Evolutionary conservation across 1,140 invertebrate genomes (phyloP).

Genomic region (Aphelinus atriplicis): DNA sequence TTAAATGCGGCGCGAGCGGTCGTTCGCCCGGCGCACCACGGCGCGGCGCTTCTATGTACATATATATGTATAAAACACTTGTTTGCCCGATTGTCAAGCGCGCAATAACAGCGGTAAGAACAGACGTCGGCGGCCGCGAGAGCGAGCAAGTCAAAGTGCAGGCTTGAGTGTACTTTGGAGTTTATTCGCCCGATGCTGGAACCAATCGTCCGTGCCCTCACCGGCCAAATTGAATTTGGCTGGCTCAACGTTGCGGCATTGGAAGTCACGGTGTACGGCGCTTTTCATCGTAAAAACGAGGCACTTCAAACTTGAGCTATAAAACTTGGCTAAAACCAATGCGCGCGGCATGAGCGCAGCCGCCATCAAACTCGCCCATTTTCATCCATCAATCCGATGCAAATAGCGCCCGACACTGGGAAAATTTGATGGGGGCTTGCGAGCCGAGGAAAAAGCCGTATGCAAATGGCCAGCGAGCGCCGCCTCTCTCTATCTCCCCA

Average conservation of each 20-base stretch:
- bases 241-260: background rate
- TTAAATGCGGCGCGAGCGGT: no score
- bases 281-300: conserved; percentile 17
- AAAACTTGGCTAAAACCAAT: conserved; percentile 29
- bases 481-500: no score
- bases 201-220: no score
- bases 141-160: no score
- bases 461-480: conserved; percentile 1
- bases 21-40: no score
- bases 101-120: no score
- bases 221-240: background rate
- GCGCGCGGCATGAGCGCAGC: background rate
- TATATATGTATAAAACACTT: no score
- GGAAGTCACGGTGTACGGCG: background rate
- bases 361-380: conserved; percentile 23
- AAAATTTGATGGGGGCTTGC: background rate
- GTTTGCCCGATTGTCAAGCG: no score
- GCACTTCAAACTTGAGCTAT: conserved; percentile 25
- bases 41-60: no score
- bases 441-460: background rate
- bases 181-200: no score
- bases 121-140: no score
- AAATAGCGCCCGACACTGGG: background rate
- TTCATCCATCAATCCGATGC: conserved; percentile 30
- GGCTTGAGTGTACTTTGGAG: no score